A percentile compares a stretch with the other conserved stretches of the same genome.
These are phyloP conservation scores for Noctua fimbriata DNA, from an alignment of 2,888 invertebrate species.

Conservation along the genomic window DNA sequence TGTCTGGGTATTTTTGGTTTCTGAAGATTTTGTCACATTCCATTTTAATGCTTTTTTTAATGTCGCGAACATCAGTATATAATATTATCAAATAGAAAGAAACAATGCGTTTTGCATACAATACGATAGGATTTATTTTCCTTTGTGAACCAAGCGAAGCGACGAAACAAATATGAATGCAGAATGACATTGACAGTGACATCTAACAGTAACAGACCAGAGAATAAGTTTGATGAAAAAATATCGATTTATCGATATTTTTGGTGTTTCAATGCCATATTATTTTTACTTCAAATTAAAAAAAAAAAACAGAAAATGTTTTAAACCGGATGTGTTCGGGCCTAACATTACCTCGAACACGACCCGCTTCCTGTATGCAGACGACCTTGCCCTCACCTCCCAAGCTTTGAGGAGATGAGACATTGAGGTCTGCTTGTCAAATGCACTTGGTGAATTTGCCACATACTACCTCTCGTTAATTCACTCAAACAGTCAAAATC, in stretches of 20 bases:
- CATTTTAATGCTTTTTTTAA: slow-evolving; percentile 81
- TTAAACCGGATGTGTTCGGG: no score
- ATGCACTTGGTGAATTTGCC: no score
- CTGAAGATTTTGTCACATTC: slow-evolving; percentile 73
- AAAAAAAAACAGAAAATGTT: no score
- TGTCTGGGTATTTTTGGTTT: slow-evolving; percentile 74
- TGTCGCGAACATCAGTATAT: slow-evolving; percentile 76
- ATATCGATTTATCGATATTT: background rate
- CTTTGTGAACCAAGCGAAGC: background rate
- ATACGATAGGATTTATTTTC: slow-evolving; percentile 9
- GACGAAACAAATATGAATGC: slow-evolving; percentile 4
- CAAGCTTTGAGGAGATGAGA: no score
- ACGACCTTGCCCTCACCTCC: no score
- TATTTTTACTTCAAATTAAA: no score
- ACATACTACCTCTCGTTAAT: no score
- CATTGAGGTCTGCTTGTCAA: no score
- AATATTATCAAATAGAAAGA: slow-evolving; percentile 5
- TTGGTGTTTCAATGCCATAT: no score
- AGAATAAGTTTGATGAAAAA: background rate
- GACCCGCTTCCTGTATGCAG: no score
- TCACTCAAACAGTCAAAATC: no score
- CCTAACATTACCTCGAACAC: no score
- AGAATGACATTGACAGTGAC: slow-evolving; percentile 7
- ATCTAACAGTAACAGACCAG: background rate
- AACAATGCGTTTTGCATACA: slow-evolving; percentile 2